Base-by-base conservation (phyloP, 2,797 vertebrate species). In the Mycteria americana region DNA sequence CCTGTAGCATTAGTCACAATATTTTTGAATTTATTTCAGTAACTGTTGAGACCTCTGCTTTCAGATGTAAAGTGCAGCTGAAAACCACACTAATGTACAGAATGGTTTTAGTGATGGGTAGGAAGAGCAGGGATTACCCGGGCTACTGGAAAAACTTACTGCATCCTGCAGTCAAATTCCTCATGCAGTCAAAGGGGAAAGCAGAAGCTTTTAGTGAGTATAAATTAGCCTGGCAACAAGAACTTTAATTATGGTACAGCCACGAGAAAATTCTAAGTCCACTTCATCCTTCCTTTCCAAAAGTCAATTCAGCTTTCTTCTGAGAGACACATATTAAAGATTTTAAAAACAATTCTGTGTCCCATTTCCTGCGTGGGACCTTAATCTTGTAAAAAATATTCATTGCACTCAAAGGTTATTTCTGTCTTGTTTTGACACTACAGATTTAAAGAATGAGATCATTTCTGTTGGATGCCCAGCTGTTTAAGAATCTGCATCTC, bases 361-460 rank as follows among this genome's bases (percentile, higher is more conserved):
- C 78, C 37, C 6, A 33, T 93, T 97, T 96, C 81, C 86, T 85
- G 53, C 0, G 0, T 57, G 50, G 64, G 57, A 85, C 78, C 75
- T 94, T 90, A 79, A 63, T 94, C 60, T 91, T 64, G 60, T 78
- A 8, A 86, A 82, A 94, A 83, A 81, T 70, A 89, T 15, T 85
- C 60, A 53, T 41, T 89, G 64, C 63, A 46, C 72, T 91, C 35
- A 64, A 64, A 85, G 84, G 68, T 88, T 97, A 93, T 92, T 96
- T 96, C 92, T 95, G 82, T 89, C 94, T 94, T 95, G 89, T 95
- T 96, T 96, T 95, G 88, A 78, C 0, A 13, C 62, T 88, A 74
- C 84, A 78, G 91, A 95, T 88, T 91, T 85, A 64, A 93, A 74
- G 90, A 91, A 85, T 96, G 94, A 95, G 92, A 83, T 97, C 64